Evolutionary conservation across 1,140 invertebrate species (phyloP).

Genomic region (Palaemon carinicauda): DNA sequence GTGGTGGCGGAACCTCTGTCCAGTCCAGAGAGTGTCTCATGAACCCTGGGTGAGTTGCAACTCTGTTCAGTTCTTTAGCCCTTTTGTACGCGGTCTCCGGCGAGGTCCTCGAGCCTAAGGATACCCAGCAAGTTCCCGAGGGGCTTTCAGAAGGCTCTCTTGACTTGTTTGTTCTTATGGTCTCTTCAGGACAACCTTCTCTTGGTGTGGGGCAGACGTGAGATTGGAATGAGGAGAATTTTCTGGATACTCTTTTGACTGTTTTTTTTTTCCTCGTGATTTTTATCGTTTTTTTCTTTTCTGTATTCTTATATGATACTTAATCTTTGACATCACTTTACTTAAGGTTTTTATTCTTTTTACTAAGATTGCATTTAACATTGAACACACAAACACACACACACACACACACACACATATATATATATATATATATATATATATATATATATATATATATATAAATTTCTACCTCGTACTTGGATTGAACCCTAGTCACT

Average conservation of each 20-base stretch:
- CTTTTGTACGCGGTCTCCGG: background rate
- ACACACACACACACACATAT: background rate
- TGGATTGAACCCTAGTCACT: no score
- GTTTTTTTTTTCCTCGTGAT: no score
- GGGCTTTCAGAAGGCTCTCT: no score
- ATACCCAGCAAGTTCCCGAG: no score
- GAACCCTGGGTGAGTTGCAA: conserved; percentile 9
- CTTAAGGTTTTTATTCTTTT: background rate
- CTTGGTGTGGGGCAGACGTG: no score
- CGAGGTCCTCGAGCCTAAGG: background rate
- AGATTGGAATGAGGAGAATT: background rate
- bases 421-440: background rate
- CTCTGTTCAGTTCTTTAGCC: background rate
- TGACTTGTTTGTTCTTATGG: no score
- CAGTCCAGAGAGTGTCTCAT: conserved; percentile 66
- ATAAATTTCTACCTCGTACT: no score
- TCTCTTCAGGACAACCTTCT: no score
- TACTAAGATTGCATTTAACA: background rate
- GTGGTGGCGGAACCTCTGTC: conserved; percentile 70
- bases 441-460: conserved; percentile 2
- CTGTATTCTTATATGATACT: no score
- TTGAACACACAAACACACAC: background rate
- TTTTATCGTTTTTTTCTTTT: no score
- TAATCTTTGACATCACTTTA: no score
- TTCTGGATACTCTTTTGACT: no score